Evolutionary conservation across 1,140 invertebrate species (phyloP).

Genomic region (Pseudomyrmex dendroicus): DNA sequence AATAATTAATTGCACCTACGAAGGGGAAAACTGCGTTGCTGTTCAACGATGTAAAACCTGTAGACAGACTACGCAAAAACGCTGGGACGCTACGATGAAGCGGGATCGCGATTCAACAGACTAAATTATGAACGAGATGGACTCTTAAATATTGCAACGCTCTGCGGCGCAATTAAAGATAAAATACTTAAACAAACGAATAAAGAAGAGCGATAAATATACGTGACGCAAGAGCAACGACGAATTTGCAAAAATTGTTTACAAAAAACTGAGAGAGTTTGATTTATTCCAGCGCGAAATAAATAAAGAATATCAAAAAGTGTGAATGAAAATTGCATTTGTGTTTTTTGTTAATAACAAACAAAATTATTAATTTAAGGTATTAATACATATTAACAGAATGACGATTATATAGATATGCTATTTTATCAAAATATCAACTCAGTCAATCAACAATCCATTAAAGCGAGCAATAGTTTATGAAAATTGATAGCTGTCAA

Average conservation of each 20-base stretch:
- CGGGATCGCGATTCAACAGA: constrained; percentile 3
- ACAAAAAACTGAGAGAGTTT: no score
- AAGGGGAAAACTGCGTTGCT: not conserved
- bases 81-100: not conserved
- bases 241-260: no score
- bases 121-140: not conserved
- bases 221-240: no score
- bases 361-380: no score
- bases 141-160: not conserved
- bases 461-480: constrained; percentile 50
- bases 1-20: constrained; percentile 44
- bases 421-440: constrained; percentile 45
- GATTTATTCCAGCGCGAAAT: no score
- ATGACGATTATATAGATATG: not conserved
- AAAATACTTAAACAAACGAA: no score
- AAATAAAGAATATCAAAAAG: no score
- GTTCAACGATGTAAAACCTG: constrained; percentile 44
- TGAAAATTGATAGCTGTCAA: constrained; percentile 59
- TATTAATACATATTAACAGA: not conserved
- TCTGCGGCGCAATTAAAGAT: no score
- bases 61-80: not conserved
- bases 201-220: no score
- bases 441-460: constrained; percentile 41
- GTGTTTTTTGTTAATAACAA: no score
- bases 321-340: no score